Evolutionary conservation across 2,113 vertebrate species (phyloP).

Genomic region (Chitala chitala): DNA sequence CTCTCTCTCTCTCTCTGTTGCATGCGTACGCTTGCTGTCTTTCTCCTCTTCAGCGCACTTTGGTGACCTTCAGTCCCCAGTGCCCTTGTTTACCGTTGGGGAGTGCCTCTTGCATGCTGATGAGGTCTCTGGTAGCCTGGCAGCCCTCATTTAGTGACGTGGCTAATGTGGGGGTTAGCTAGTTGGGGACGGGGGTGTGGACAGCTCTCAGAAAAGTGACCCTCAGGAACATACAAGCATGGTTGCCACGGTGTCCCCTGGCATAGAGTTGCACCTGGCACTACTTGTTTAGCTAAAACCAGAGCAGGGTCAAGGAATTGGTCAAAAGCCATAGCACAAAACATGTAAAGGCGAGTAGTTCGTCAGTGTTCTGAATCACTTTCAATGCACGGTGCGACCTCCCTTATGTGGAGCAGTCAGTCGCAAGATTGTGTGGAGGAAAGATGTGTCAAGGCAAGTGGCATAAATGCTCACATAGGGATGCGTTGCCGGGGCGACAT

Average conservation of each 20-base stretch:
- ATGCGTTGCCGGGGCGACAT: not conserved
- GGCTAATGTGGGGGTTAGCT: conserved; percentile 1
- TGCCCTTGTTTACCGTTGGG: conserved; percentile 51
- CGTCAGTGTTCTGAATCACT: too few relatives aligned
- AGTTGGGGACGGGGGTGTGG: not conserved
- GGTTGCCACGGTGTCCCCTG: not conserved
- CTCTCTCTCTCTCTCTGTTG: conserved; percentile 37
- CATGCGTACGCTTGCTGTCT: conserved; percentile 9
- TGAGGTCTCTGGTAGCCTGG: conserved; percentile 38
- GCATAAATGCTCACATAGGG: not conserved
- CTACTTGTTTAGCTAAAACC: too few relatives aligned
- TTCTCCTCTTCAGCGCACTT: conserved; percentile 21
- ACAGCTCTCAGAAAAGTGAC: not conserved
- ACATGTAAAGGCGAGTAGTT: too few relatives aligned
- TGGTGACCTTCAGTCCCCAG: conserved; percentile 38
- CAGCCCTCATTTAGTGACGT: conserved; percentile 24
- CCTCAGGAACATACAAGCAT: not conserved
- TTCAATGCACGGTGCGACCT: too few relatives aligned
- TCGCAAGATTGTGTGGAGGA: too few relatives aligned
- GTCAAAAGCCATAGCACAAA: too few relatives aligned
- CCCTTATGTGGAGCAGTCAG: too few relatives aligned
- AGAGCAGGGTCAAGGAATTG: too few relatives aligned
- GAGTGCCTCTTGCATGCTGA: conserved; percentile 47
- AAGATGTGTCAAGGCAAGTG: not conserved
- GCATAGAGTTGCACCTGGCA: conserved; percentile 2